These are phyloP conservation scores for Pollenia labialis DNA, from an alignment of 2,888 invertebrate genomes.

Conservation along the genomic window DNA sequence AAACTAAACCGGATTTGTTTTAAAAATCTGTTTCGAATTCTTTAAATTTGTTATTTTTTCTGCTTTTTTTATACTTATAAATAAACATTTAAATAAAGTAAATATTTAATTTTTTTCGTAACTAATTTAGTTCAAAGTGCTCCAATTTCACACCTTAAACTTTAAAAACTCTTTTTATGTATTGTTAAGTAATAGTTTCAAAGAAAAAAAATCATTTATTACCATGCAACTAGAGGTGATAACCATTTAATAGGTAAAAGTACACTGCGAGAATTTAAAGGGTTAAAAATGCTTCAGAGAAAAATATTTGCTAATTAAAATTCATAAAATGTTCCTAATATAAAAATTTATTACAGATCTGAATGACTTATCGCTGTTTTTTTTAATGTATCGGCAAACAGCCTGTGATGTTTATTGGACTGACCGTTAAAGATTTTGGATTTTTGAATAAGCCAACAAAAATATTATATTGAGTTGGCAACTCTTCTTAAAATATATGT, in stretches of 20 bases:
- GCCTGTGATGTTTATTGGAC: no score
- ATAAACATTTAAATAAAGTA: constrained; percentile 8
- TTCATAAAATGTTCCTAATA: neutral
- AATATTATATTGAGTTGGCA: no score
- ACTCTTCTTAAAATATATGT: no score
- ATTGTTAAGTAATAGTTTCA: constrained; percentile 37
- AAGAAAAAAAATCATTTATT: constrained; percentile 3
- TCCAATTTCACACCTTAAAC: constrained; percentile 66
- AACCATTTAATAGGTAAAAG: constrained; percentile 43
- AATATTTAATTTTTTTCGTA: neutral
- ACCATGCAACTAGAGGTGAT: constrained; percentile 31
- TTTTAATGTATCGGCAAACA: no score
- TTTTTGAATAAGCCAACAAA: no score
- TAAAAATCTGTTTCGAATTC: neutral
- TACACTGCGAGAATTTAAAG: constrained; percentile 29
- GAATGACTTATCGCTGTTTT: no score
- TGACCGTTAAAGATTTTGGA: no score
- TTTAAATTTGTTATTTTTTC: neutral
- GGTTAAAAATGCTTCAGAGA: neutral
- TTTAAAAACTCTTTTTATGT: constrained; percentile 36
- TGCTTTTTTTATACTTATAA: neutral
- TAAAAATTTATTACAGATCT: no score
- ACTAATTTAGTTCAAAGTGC: constrained; percentile 59
- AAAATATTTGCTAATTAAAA: neutral
- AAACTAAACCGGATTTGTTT: no score